Base-by-base conservation (phyloP, 2,113 vertebrate genomes). In the Thomomys bottae region DNA sequence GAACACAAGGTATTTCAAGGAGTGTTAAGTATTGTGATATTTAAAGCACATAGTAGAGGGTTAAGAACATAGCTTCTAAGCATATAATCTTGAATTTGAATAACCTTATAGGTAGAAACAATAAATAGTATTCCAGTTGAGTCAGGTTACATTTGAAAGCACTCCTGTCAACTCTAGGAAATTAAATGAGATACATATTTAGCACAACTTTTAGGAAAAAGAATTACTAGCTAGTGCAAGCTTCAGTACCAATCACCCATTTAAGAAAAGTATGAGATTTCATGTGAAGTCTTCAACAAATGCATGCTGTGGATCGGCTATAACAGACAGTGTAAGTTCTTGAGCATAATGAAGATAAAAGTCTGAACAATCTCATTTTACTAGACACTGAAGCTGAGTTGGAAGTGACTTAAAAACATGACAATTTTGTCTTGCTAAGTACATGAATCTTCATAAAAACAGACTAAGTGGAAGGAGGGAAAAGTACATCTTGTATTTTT, bases 61-160 rank as follows among this genome's bases (percentile, higher is more conserved):
- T 71, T 87, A 89, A 34, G 38, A 94, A 88, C 3, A 67, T 11
- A 38, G 12, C 1, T 84, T 94, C 38, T 84, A 49, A 89, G 45
- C 24, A 59, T 5, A 26, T 40, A 59, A 85, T n/a, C 5, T 78
- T 68, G 18, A 20, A 30, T 61, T 45, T 91, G 32, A 30, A 26
- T 91, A 81, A 6, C 6, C 92, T 82, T 66, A 30, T 3, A 49
- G 1, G 9, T 21, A 78, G 32, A 77, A 84, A 38, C 10, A 76
- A 1, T 36, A 76, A 76, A 1, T 36, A 76, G 8, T 2, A 85
- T 36, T 76, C 2, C 38, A 64, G 4, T 30, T 3, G 85, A 61
- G 2, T 92, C 78, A n/a, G 6, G 2, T 76, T 54, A 66, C 8
- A 21, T 59, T 28, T 86, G 28, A 36, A 4, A 57, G 21, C 5